Conservation (phyloP, 2,888 invertebrate genomes). For the Zaprionus bogoriensis region DNA sequence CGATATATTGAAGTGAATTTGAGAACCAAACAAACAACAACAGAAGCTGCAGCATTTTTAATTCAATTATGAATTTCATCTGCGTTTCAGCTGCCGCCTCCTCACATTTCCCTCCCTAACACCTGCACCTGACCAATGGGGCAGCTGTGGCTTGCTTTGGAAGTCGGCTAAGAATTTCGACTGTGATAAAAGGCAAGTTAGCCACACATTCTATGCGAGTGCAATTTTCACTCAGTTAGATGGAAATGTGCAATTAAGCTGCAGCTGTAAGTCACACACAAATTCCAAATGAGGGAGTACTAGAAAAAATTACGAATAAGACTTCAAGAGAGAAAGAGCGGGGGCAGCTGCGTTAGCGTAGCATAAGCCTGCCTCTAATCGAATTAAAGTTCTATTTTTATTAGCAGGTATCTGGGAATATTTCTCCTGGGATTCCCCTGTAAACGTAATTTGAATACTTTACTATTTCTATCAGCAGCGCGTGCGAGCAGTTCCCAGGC, state of each 20-base stretch:
- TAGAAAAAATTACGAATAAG: too few relatives aligned
- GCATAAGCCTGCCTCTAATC: too few relatives aligned
- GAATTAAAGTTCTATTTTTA: background rate
- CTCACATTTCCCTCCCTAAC: background rate
- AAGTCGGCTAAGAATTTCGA: too few relatives aligned
- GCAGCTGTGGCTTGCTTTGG: too few relatives aligned
- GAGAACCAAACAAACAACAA: constrained; percentile 13
- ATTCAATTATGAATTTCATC: constrained; percentile 40
- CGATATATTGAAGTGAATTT: constrained; percentile 30
- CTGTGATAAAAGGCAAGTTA: too few relatives aligned
- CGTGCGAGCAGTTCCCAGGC: background rate
- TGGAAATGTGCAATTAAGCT: too few relatives aligned
- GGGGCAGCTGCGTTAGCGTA: too few relatives aligned
- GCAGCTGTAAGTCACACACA: too few relatives aligned
- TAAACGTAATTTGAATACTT: background rate
- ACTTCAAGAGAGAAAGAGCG: too few relatives aligned
- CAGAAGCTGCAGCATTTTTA: constrained; percentile 34
- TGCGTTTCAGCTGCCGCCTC: background rate
- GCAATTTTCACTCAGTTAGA: too few relatives aligned
- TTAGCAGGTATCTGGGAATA: background rate
- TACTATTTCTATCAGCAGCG: background rate
- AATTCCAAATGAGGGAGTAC: too few relatives aligned
- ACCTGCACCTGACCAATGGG: background rate
- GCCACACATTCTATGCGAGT: too few relatives aligned
- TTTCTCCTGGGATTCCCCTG: background rate